Base-by-base conservation (phyloP, 2,113 vertebrate species). In the Chrysochloris asiatica region DNA sequence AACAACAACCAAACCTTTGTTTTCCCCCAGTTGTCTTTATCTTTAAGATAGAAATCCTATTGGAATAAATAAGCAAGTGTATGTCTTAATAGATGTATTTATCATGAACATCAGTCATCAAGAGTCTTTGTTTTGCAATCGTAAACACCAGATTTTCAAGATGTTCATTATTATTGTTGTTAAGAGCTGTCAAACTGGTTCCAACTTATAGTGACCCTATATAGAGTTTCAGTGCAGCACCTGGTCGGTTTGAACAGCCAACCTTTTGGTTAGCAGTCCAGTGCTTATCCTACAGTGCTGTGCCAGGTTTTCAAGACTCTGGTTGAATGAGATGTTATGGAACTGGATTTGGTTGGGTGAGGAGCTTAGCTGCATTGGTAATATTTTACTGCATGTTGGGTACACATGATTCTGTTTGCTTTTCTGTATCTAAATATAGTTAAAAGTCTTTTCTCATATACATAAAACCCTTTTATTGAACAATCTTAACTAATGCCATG, bases 91-190 rank as follows among this genome's bases (percentile, higher is more conserved):
- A 89, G 65, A 1, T 84, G 3, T 48, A 80, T 84, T 69, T 88
- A 73, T 67, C 33, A 28, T 61, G 69, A 78, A 47, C 16, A 76
- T 63, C 41, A 61, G 10, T 28, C 30, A 48, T 88, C n/a, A 69
- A 48, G 24, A 85, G 73, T 63, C 54, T 72, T n/a, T n/a, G n/a
- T 77, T 82, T 21, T 24, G 50, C 24, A 24, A 87, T 76, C 30
- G 26, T 61, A 81, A n/a, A n/a, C n/a, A n/a, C n/a, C n/a, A n/a
- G n/a, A n/a, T n/a, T 80, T 91, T 84, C 69, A 85, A 71, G 36
- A 47, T 41, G 76, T 43, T 63, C 6, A 10, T 90, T 84, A 80
- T 26, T 73, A 79, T 65, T n/a, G 11, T 6, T n/a, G n/a, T n/a
- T n/a, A n/a, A n/a, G n/a, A n/a, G n/a, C n/a, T n/a, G n/a, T n/a